These are phyloP conservation scores for Falco cherrug DNA, from an alignment of 2,797 vertebrate species.

Conservation along the genomic window DNA sequence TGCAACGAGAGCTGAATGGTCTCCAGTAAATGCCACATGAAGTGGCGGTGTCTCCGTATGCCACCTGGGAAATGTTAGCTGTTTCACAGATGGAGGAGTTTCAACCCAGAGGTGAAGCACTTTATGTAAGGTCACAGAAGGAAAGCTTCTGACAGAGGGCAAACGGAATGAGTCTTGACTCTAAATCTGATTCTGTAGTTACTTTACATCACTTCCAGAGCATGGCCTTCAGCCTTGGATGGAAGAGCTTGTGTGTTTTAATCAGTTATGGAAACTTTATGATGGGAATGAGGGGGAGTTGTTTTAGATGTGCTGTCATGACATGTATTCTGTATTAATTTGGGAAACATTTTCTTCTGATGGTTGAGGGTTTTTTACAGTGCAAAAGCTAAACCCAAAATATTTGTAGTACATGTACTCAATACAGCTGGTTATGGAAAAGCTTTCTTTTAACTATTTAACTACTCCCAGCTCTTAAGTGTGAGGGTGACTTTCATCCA, in stretches of 20 bases:
- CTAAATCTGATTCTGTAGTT: not conserved
- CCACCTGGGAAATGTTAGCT: accelerated
- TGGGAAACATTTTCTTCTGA: not conserved
- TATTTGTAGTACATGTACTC: not conserved
- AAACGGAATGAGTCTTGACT: not conserved
- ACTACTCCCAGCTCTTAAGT: not conserved
- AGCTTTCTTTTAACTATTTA: not conserved
- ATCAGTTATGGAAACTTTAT: not conserved
- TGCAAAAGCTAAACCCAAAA: not conserved
- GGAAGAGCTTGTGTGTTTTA: not conserved
- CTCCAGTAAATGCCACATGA: not conserved
- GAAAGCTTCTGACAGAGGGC: not conserved
- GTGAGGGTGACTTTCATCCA: not conserved
- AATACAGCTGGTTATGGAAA: not conserved
- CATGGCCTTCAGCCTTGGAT: not conserved
- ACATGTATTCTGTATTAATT: not conserved
- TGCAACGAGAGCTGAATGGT: not conserved
- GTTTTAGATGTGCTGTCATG: not conserved
- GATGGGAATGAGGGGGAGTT: not conserved
- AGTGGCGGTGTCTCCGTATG: accelerated
- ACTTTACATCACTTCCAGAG: not conserved
- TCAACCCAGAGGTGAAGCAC: not conserved
- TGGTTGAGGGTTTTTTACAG: not conserved
- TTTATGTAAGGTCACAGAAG: not conserved
- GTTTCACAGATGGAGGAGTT: not conserved